Evolutionary conservation across 2,797 vertebrate species (phyloP).

Genomic region (Fistularia commersonii): DNA sequence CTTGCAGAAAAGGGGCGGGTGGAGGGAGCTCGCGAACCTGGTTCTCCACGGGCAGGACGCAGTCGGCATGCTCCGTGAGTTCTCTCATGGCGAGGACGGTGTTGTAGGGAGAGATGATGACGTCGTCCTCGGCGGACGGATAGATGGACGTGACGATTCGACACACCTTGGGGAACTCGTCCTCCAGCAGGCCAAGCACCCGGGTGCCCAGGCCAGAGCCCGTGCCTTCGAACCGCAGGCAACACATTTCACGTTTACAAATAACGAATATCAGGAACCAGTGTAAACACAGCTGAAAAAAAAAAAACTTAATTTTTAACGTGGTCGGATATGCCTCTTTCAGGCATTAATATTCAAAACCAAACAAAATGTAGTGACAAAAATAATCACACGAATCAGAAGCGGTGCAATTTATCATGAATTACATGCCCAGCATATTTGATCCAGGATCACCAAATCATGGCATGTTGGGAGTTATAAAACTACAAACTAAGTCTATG

Average conservation of each 20-base stretch:
- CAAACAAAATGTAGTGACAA: no score
- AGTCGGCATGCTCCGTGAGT: constrained; percentile 92
- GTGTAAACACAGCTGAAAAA: no score
- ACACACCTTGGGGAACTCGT: constrained; percentile 93
- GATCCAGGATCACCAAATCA: no score
- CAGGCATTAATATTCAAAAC: no score
- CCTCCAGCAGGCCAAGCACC: constrained; percentile 86
- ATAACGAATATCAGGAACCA: no score
- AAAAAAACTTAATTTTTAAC: no score
- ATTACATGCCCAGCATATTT: no score
- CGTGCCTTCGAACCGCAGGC: constrained; percentile 75
- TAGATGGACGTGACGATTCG: constrained; percentile 90
- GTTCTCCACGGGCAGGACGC: constrained; percentile 93
- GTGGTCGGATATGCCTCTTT: no score
- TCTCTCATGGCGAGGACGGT: constrained; percentile 93
- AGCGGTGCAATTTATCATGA: no score
- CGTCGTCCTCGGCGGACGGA: constrained; percentile 92
- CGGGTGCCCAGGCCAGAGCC: constrained; percentile 93
- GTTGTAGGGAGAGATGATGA: constrained; percentile 97
- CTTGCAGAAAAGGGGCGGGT: neutral
- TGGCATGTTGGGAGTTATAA: no score
- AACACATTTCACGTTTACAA: neutral
- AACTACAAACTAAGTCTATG: no score
- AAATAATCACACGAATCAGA: no score
- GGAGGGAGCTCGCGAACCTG: constrained; percentile 73